These are phyloP conservation scores for Lagodon rhomboides DNA, from an alignment of 2,797 vertebrate species.

Conservation along the genomic window DNA sequence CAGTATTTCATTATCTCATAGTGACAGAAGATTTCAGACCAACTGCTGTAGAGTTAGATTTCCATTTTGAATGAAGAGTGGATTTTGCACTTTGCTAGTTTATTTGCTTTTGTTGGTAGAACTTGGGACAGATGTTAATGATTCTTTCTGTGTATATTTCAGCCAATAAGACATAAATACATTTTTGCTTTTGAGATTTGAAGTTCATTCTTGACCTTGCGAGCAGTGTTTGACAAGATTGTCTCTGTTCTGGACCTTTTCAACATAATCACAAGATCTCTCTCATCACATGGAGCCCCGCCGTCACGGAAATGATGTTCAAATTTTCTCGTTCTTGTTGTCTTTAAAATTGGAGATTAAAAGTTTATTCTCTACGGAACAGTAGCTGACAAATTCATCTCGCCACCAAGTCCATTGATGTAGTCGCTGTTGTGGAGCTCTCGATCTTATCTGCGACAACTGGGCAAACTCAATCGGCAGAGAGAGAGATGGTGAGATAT, in stretches of 20 bases:
- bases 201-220: slow-evolving; percentile 1
- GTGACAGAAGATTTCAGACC: slow-evolving; percentile 36
- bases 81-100: slow-evolving; percentile 69
- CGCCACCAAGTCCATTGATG: background rate
- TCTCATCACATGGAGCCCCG: background rate
- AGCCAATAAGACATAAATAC: slow-evolving; percentile 61
- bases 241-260: slow-evolving; percentile 1
- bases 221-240: background rate
- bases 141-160: slow-evolving; percentile 64
- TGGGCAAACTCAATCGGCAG: background rate
- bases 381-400: background rate
- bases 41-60: slow-evolving; percentile 47
- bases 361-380: background rate
- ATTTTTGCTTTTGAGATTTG: slow-evolving; percentile 28
- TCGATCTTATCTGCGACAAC: background rate
- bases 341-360: background rate
- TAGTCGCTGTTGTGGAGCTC: background rate
- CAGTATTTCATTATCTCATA: slow-evolving; percentile 44
- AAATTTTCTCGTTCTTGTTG: background rate
- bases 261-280: background rate
- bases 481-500: background rate
- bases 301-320: background rate
- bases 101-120: slow-evolving; percentile 64
- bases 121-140: slow-evolving; percentile 52
- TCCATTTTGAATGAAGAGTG: slow-evolving; percentile 61